phyloP scores from a whole-genome alignment of 1,140 invertebrate genomes.

The Drosophila novamexicana region DNA sequence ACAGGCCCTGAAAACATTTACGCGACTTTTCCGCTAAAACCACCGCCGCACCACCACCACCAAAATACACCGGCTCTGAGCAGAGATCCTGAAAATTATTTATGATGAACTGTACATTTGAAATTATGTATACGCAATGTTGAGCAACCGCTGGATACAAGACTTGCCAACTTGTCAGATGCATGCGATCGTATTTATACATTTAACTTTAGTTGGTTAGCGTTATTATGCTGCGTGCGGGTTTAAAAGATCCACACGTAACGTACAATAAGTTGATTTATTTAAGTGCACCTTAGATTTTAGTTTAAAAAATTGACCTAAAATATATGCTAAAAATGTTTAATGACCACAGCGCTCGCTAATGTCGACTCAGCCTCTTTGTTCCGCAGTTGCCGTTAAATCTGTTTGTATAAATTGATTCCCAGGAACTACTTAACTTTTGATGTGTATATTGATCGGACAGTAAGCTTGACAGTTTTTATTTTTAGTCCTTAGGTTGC shows the following conservation, averaged over 20 bases:
- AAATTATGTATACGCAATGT: constrained; percentile 53
- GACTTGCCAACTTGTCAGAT: constrained; percentile 1
- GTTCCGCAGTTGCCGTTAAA: too few species aligned
- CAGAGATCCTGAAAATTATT: not conserved
- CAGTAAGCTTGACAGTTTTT: too few species aligned
- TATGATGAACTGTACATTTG: constrained; percentile 62
- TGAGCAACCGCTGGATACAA: not conserved
- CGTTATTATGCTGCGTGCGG: constrained; percentile 40
- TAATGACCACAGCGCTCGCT: constrained; percentile 10
- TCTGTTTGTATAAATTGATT: too few species aligned
- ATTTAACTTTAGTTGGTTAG: constrained; percentile 49
- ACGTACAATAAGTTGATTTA: constrained; percentile 51
- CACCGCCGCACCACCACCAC: not conserved
- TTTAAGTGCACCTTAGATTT: constrained; percentile 47
- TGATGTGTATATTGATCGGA: too few species aligned
- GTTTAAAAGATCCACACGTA: constrained; percentile 56
- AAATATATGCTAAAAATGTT: constrained; percentile 43
- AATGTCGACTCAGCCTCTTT: not conserved
- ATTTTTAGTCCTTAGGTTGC: too few species aligned
- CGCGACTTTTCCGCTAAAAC: constrained; percentile 89
- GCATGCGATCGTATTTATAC: constrained; percentile 29
- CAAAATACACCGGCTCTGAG: not conserved
- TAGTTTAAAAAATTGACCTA: constrained; percentile 55
- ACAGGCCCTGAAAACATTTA: constrained; percentile 90
- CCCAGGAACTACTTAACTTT: too few species aligned